Evolutionary conservation across 2,888 invertebrate genomes (phyloP).

Genomic region (Sesia bembeciformis): DNA sequence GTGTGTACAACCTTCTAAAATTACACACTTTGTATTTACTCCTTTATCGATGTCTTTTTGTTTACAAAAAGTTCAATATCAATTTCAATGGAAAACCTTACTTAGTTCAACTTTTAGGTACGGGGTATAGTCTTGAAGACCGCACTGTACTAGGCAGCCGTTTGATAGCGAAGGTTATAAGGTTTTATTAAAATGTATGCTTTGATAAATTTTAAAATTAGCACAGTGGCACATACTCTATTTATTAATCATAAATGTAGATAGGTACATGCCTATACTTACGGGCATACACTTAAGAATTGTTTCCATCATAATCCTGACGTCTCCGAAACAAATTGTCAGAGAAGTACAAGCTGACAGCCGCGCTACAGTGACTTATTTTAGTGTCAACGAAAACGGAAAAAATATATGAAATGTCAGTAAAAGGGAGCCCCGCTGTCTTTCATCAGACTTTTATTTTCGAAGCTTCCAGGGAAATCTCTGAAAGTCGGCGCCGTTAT

Average conservation of each 20-base stretch:
- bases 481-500: constrained; percentile 1
- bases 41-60: too few species aligned
- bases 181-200: neutral
- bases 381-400: constrained; percentile 17
- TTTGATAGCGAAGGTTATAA: too few species aligned
- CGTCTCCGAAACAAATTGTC: constrained; percentile 17
- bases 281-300: neutral
- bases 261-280: neutral
- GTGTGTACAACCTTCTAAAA: neutral
- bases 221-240: neutral
- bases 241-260: neutral
- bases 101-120: too few species aligned
- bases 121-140: too few species aligned
- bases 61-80: too few species aligned
- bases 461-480: constrained; percentile 10
- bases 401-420: constrained; percentile 18
- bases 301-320: neutral
- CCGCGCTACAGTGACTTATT: constrained; percentile 16
- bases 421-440: constrained; percentile 11
- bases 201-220: neutral
- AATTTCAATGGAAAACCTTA: too few species aligned
- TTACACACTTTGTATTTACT: too few species aligned
- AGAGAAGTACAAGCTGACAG: constrained; percentile 16
- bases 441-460: constrained; percentile 19
- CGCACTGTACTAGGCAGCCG: too few species aligned